Evolutionary conservation across 92 coral and sea anemone species (phyloP).

Genomic region (Phymanthus crucifer): DNA sequence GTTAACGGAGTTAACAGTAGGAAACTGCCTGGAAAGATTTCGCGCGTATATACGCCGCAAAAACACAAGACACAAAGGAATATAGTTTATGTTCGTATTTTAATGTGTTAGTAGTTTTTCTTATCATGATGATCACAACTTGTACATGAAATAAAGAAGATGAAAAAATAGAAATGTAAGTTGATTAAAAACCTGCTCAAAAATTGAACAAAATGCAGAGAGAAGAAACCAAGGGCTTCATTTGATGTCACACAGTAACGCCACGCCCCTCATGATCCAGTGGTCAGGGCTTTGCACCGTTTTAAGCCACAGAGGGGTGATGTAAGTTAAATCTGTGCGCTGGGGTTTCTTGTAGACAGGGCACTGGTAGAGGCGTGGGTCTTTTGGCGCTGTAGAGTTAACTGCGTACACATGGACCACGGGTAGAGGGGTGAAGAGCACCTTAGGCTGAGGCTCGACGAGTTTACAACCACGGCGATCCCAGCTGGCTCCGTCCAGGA

Average conservation of each 20-base stretch:
- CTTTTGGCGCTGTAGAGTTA: slow-evolving; percentile 90
- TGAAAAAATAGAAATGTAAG: not conserved
- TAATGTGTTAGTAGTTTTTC: too few relatives aligned
- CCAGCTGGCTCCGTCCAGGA: slow-evolving; percentile 89
- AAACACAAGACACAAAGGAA: too few relatives aligned
- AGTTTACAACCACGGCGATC: slow-evolving; percentile 89
- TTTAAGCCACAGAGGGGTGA: slow-evolving; percentile 94
- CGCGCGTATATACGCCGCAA: too few relatives aligned
- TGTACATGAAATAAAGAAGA: too few relatives aligned
- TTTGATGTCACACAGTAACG: slow-evolving; percentile 83
- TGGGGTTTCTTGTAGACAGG: slow-evolving; percentile 92
- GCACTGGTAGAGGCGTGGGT: slow-evolving; percentile 88
- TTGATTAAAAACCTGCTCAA: not conserved
- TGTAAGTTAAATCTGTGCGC: slow-evolving; percentile 90
- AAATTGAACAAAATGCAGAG: not conserved
- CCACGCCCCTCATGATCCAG: slow-evolving; percentile 90
- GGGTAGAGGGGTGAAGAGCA: slow-evolving; percentile 72
- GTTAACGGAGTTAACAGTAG: too few relatives aligned
- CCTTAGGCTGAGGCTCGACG: slow-evolving; percentile 84
- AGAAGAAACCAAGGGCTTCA: slow-evolving; percentile 9
- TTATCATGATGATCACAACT: too few relatives aligned
- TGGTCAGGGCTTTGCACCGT: slow-evolving; percentile 87
- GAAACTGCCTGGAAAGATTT: too few relatives aligned
- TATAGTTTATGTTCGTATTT: too few relatives aligned
- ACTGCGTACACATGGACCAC: slow-evolving; percentile 89